These are phyloP conservation scores for Pyrrhosoma nymphula DNA, from an alignment of 2,888 invertebrate species.

Conservation along the genomic window DNA sequence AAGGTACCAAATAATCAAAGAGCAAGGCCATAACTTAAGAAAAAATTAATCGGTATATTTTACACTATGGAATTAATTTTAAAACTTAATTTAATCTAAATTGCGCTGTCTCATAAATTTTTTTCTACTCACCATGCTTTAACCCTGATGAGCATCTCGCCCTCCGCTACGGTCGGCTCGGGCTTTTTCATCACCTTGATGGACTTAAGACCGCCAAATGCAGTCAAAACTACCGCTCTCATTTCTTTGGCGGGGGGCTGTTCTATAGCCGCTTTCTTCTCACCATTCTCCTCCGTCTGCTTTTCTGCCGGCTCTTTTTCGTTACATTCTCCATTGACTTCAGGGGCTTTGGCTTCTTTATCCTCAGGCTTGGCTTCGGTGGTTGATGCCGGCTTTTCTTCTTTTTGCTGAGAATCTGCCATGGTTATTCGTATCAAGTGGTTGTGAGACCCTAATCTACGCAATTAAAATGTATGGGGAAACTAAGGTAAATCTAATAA, in stretches of 20 bases:
- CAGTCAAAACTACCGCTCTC: slow-evolving; percentile 90
- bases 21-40: not conserved
- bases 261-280: slow-evolving; percentile 77
- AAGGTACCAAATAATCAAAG: no score
- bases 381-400: slow-evolving; percentile 38
- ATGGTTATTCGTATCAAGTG: slow-evolving; percentile 41
- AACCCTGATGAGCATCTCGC: slow-evolving; percentile 90
- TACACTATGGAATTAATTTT: no score
- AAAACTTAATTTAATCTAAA: not conserved
- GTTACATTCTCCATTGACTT: slow-evolving; percentile 59
- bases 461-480: slow-evolving; percentile 47
- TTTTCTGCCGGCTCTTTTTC: slow-evolving; percentile 56
- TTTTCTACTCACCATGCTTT: slow-evolving; percentile 89
- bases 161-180: slow-evolving; percentile 85
- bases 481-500: slow-evolving; percentile 30
- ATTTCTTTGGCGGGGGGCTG: slow-evolving; percentile 86
- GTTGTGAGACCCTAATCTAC: slow-evolving; percentile 55
- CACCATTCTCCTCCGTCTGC: slow-evolving; percentile 61
- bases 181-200: slow-evolving; percentile 91
- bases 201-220: slow-evolving; percentile 92
- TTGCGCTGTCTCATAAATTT: not conserved
- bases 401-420: slow-evolving; percentile 62
- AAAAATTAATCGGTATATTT: not conserved
- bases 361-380: slow-evolving; percentile 44
- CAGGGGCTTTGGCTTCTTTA: slow-evolving; percentile 47